Conservation (phyloP, 2,113 vertebrate genomes). For the Prietella phreatophila region DNA sequence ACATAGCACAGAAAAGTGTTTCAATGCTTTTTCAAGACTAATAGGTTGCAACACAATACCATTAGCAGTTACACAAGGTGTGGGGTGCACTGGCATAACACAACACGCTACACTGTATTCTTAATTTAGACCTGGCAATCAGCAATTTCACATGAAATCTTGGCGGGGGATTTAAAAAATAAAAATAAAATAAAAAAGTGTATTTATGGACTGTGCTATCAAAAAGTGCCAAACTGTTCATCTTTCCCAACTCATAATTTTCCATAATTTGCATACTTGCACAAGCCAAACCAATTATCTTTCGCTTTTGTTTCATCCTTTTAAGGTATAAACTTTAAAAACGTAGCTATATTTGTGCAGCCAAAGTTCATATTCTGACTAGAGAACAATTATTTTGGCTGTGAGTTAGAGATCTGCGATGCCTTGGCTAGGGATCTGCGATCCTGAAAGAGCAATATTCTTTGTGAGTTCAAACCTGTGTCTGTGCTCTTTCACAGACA, state of each 20-base stretch:
- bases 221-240: neutral
- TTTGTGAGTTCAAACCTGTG: neutral
- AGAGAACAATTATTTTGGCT: neutral
- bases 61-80: neutral
- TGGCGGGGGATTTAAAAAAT: neutral
- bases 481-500: neutral
- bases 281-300: neutral
- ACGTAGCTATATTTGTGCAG: neutral
- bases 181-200: neutral
- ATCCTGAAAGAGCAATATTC: neutral
- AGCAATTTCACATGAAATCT: neutral
- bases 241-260: neutral
- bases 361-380: neutral
- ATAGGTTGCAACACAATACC: neutral
- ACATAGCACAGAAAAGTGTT: neutral
- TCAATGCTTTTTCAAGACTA: neutral
- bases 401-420: neutral
- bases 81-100: neutral
- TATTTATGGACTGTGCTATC: neutral
- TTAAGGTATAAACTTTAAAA: neutral
- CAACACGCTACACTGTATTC: neutral
- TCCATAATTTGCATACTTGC: neutral
- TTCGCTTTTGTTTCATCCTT: neutral
- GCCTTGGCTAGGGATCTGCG: neutral
- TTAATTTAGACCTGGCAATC: neutral